These are phyloP conservation scores for Trilocha varians DNA, from an alignment of 2,888 invertebrate genomes.

Conservation along the genomic window DNA sequence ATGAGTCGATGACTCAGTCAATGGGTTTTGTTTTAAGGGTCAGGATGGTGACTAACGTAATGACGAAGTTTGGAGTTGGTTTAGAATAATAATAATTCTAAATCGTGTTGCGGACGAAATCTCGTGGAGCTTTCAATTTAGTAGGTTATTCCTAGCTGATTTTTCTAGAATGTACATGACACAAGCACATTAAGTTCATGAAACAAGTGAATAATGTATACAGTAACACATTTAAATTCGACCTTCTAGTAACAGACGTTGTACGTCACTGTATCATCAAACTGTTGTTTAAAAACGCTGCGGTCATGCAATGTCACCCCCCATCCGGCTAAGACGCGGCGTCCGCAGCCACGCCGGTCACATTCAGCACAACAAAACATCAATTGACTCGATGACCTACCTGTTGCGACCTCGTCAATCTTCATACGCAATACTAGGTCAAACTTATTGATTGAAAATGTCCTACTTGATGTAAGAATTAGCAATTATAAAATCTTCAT, in stretches of 20 bases:
- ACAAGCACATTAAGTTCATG: slow-evolving; percentile 9
- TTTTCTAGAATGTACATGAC: too few relatives aligned
- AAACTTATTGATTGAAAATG: slow-evolving; percentile 1
- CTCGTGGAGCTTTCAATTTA: too few relatives aligned
- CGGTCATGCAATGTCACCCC: slow-evolving; percentile 65
- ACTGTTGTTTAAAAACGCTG: slow-evolving; percentile 51
- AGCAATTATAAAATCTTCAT: too few relatives aligned
- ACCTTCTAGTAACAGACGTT: slow-evolving; percentile 47
- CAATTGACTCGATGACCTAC: slow-evolving; percentile 45
- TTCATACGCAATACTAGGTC: slow-evolving; percentile 14
- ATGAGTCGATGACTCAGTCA: not conserved
- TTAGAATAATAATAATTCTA: too few relatives aligned
- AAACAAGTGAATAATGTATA: slow-evolving; percentile 13
- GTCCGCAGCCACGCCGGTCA: slow-evolving; percentile 37
- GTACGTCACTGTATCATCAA: slow-evolving; percentile 54
- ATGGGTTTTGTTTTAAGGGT: not conserved
- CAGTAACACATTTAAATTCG: slow-evolving; percentile 26
- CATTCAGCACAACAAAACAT: slow-evolving; percentile 46
- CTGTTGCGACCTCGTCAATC: slow-evolving; percentile 33
- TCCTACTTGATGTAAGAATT: too few relatives aligned
- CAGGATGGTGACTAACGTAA: too few relatives aligned
- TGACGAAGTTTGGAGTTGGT: too few relatives aligned
- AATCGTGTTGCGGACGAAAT: too few relatives aligned
- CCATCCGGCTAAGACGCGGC: slow-evolving; percentile 52
- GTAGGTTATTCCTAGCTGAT: too few relatives aligned